phyloP scores from a whole-genome alignment of 2,113 vertebrate genomes.

The Cranoglanis bouderius region DNA sequence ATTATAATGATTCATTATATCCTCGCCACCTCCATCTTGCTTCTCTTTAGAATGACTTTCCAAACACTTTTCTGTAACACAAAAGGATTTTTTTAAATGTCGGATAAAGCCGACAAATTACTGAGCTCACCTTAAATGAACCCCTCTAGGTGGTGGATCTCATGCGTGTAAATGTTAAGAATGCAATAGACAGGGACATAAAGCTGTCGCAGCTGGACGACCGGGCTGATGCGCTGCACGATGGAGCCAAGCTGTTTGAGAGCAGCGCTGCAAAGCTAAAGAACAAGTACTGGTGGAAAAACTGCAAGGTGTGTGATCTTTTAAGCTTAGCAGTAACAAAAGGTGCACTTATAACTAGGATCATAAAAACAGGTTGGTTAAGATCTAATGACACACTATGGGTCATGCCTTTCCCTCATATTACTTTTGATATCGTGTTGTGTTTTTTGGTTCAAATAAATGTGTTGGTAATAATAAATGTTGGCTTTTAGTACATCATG shows the following conservation, averaged over 20 bases:
- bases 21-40: not conserved
- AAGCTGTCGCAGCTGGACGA: slow-evolving; percentile 86
- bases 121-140: not conserved
- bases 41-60: not conserved
- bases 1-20: not conserved
- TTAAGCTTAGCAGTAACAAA: not conserved
- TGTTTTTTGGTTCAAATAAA: not conserved
- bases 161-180: slow-evolving; percentile 90
- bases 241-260: slow-evolving; percentile 82
- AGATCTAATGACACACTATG: too few relatives aligned
- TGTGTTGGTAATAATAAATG: not conserved
- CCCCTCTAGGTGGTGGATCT: slow-evolving; percentile 87
- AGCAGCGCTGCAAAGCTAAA: slow-evolving; percentile 89
- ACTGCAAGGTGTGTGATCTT: slow-evolving; percentile 80
- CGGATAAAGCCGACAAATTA: not conserved
- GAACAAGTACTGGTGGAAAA: slow-evolving; percentile 97
- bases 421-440: not conserved
- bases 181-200: slow-evolving; percentile 86
- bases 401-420: not conserved
- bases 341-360: not conserved
- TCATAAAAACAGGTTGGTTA: not conserved
- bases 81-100: not conserved
- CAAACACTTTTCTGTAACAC: too few relatives aligned
- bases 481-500: not conserved
- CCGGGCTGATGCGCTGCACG: slow-evolving; percentile 75